Base-by-base conservation (phyloP, 2,888 invertebrate species). In the Drosophila ezoana region DNA sequence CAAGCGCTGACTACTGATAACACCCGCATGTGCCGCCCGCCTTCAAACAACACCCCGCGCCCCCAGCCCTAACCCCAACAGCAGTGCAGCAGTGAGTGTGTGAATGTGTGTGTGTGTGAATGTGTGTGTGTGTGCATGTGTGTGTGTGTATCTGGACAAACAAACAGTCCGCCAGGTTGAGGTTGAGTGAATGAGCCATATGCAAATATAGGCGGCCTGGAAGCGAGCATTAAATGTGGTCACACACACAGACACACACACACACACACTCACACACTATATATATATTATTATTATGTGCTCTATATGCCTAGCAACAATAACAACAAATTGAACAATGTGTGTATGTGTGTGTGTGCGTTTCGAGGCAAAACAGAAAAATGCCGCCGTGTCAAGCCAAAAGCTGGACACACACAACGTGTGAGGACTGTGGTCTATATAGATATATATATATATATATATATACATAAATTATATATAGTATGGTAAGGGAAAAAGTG, bases 141-240 rank as follows among this genome's bases (percentile, higher is more conserved):
- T 56, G 66, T 76, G 57, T 54, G 62, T 70, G 81, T 81, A 80
- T 86, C 83, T 84, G 86, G 86, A 84, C 83, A 84, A 85, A 84
- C 83, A 84, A 83, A 84, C 76, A 86, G 83, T 80, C 82, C 76
- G 73, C 76, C 72, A 76, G 72, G 76, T 76, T 71, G 72, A 54
- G 76, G 72, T 78, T 81, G 83, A 85, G 81, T 82, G 82, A 79
- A 83, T 85, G 83, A 85, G 85, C 86, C 83, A 83, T 85, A 86
- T 86, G 86, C 86, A 86, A 86, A 86, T 86, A 86, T 70, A 72
- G 70, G 72, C 83, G 83, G 83, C 80, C 80, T 73, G 82, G 73
- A 63, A 82, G 79, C 75, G 73, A 81, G 83, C 79, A 83, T 81
- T 81, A 74, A 81, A 72, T 75, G 74, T 74, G 71, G 49, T 40